Evolutionary conservation across 1,140 invertebrate genomes (phyloP).

Genomic region (Aphelenchoides besseyi): DNA sequence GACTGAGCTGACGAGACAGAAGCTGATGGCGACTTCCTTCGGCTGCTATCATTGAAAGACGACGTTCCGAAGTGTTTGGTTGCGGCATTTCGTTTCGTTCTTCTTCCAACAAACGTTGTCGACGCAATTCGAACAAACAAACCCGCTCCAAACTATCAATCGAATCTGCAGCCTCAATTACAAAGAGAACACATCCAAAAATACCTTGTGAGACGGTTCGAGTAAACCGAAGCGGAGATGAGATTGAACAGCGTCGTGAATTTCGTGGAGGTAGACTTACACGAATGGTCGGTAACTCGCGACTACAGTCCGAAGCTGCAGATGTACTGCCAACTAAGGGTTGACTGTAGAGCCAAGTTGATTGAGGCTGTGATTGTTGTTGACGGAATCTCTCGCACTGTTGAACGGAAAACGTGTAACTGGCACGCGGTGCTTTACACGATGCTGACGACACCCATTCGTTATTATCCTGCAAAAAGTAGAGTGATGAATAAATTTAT

Average conservation of each 20-base stretch:
- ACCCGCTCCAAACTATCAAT: conserved; percentile 43
- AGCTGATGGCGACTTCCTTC: not conserved
- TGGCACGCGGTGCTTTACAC: conserved; percentile 23
- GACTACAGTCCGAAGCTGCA: not conserved
- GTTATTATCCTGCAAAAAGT: conserved; percentile 7
- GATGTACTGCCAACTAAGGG: conserved; percentile 8
- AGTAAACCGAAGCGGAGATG: conserved; percentile 18
- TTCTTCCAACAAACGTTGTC: conserved; percentile 39
- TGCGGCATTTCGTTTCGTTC: conserved; percentile 14
- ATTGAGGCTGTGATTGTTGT: conserved; percentile 8
- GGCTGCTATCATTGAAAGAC: not conserved
- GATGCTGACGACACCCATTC: conserved; percentile 21
- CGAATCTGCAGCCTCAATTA: conserved; percentile 29
- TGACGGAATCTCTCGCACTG: conserved; percentile 1
- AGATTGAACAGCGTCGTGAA: conserved; percentile 10
- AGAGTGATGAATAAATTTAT: not conserved
- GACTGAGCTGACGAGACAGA: not conserved
- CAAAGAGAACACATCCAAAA: not conserved
- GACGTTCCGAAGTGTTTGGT: not conserved
- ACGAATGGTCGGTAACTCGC: conserved; percentile 1
- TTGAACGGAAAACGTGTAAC: conserved; percentile 11
- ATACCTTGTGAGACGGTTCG: conserved; percentile 17
- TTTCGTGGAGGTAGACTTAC: conserved; percentile 6
- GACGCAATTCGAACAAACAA: conserved; percentile 41
- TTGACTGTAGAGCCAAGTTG: not conserved